These are phyloP conservation scores for Eretmochelys imbricata DNA, from an alignment of 2,113 vertebrate genomes.

Conservation along the genomic window DNA sequence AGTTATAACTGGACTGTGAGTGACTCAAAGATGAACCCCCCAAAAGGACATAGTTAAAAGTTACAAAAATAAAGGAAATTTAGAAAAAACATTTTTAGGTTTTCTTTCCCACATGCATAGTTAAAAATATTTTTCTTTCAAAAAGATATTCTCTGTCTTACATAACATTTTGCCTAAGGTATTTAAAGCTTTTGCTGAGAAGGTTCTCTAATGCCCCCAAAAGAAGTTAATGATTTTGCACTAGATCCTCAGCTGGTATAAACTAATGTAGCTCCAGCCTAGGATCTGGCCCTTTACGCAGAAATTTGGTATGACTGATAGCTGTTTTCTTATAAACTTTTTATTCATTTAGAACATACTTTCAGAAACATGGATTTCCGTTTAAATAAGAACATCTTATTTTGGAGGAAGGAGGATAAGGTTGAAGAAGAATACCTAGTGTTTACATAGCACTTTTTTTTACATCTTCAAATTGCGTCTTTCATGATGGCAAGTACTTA, in stretches of 20 bases:
- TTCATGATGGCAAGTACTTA: background rate
- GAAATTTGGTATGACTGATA: background rate
- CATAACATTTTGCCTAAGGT: background rate
- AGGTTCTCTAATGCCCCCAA: background rate
- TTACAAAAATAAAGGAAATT: background rate
- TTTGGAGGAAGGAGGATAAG: background rate
- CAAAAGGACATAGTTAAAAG: background rate
- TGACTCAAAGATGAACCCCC: background rate
- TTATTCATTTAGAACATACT: background rate
- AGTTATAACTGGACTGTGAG: background rate
- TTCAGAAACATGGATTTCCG: background rate
- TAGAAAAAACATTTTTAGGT: background rate
- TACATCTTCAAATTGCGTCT: background rate
- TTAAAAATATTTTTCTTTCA: background rate
- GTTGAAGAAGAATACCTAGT: background rate
- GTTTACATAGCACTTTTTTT: background rate
- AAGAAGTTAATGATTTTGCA: background rate
- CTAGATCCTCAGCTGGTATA: background rate
- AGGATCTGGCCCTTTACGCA: background rate
- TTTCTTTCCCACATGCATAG: background rate
- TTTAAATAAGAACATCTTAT: background rate
- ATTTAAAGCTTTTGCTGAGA: background rate
- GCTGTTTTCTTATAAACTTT: background rate
- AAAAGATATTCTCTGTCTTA: background rate
- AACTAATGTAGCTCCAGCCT: background rate